Conservation (phyloP, 53 echinoderm and acorn worm genomes). For the Echinarachnius parma region DNA sequence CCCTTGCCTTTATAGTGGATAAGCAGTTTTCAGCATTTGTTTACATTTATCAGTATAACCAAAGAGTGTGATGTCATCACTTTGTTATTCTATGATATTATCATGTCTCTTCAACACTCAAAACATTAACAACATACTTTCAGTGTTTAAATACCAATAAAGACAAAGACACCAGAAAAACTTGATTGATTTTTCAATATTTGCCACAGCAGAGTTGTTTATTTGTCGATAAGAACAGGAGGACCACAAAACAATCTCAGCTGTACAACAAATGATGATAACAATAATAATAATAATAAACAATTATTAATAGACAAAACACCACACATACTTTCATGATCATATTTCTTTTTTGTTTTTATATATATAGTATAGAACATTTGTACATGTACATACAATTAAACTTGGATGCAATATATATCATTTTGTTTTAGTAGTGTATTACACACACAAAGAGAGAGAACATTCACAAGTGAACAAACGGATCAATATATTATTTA, state of each 20-base stretch:
- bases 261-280: conserved; percentile 30
- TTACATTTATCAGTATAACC: too few relatives aligned
- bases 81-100: too few relatives aligned
- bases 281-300: conserved; percentile 31
- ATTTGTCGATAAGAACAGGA: conserved; percentile 43
- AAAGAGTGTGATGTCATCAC: too few relatives aligned
- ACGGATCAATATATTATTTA: conserved; percentile 4
- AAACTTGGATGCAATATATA: too few relatives aligned
- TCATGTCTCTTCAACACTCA: too few relatives aligned
- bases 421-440: conserved; percentile 28
- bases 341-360: conserved; percentile 31
- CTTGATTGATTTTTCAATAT: neutral
- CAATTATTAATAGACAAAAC: conserved; percentile 38
- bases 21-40: too few relatives aligned
- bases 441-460: conserved; percentile 28
- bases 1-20: too few relatives aligned
- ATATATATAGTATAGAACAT: conserved; percentile 46
- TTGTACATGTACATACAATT: conserved; percentile 44
- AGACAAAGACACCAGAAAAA: neutral
- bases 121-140: too few relatives aligned
- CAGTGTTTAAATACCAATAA: neutral
- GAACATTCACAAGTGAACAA: conserved; percentile 3
- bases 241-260: conserved; percentile 29
- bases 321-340: conserved; percentile 45
- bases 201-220: conserved; percentile 51